phyloP scores from a whole-genome alignment of 2,888 invertebrate genomes.

The Macrosiphum euphorbiae region DNA sequence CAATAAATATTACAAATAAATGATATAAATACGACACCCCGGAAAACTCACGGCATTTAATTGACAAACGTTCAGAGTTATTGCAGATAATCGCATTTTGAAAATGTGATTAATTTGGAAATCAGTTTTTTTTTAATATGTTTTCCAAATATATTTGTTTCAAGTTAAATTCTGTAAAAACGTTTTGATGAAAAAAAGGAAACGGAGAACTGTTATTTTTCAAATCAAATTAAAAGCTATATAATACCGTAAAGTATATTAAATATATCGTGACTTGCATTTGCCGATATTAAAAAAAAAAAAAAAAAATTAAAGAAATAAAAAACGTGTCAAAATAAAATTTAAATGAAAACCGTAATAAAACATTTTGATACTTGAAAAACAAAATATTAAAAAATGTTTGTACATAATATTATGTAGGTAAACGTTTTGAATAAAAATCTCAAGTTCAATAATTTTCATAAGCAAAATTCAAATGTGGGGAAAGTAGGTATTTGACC shows the following conservation, averaged over 20 bases:
- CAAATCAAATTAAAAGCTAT: neutral
- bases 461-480: neutral
- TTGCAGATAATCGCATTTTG: neutral
- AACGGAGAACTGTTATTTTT: neutral
- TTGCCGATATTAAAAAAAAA: neutral
- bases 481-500: neutral
- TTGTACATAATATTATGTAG: neutral
- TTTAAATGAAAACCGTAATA: neutral
- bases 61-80: neutral
- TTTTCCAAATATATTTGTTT: neutral
- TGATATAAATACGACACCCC: neutral
- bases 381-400: neutral
- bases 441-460: neutral
- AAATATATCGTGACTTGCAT: neutral
- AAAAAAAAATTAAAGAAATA: no score
- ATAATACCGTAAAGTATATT: neutral
- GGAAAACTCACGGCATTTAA: neutral
- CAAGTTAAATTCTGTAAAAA: neutral
- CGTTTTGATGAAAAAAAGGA: neutral
- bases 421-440: neutral
- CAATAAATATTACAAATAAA: neutral
- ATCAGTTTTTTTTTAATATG: neutral
- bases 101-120: neutral
- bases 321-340: neutral
- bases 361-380: neutral